Conservation (phyloP, 2,888 invertebrate species). For the Dryococelus australis region DNA sequence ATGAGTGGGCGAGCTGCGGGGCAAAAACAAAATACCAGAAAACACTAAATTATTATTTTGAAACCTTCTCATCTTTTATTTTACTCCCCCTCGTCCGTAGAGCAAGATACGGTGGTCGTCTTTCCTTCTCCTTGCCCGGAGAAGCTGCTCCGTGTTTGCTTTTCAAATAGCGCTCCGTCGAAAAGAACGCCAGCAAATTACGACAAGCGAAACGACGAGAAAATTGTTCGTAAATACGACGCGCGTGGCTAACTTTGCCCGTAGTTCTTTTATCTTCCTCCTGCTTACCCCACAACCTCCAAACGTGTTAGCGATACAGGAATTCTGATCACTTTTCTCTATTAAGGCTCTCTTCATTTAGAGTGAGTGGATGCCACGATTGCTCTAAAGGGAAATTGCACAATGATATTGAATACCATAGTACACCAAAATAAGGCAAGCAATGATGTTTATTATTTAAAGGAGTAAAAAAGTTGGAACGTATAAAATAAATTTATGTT, state of each 20-base stretch:
- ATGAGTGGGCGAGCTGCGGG: neutral
- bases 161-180: neutral
- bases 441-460: neutral
- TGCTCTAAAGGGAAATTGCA: neutral
- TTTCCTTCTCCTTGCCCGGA: neutral
- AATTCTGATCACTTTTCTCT: neutral
- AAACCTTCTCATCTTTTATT: neutral
- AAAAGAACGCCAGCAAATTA: neutral
- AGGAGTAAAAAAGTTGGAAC: too few relatives aligned
- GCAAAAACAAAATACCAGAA: too few relatives aligned
- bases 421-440: neutral
- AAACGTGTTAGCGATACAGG: neutral
- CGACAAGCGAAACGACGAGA: neutral
- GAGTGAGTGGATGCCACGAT: neutral
- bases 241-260: neutral
- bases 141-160: neutral
- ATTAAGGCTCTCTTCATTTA: neutral
- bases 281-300: neutral
- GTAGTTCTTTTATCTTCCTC: neutral
- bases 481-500: too few relatives aligned
- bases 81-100: neutral
- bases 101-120: neutral
- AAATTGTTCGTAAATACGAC: constrained; percentile 1
- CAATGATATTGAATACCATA: neutral
- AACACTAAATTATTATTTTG: neutral